Percentiles rank a stretch among this genome's conserved stretches.
phyloP scores from a whole-genome alignment of 1,140 invertebrate species.

The Aphidius ervi region DNA sequence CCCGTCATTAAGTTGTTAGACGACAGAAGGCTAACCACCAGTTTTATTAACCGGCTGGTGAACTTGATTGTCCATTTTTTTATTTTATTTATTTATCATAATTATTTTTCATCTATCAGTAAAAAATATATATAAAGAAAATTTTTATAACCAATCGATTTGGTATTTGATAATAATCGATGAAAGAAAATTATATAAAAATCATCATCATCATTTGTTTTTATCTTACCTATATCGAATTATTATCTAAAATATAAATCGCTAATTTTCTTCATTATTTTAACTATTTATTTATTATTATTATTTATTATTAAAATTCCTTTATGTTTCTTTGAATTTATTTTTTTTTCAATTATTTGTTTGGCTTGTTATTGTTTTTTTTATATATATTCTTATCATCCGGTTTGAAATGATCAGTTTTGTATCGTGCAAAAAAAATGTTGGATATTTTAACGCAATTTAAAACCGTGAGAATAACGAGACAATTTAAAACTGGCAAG shows the following conservation, averaged over 20 bases:
- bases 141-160: neutral
- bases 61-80: conserved; percentile 43
- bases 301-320: neutral
- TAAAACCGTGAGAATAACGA: conserved; percentile 11
- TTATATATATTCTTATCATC: neutral
- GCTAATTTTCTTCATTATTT: neutral
- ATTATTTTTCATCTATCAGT: conserved; percentile 17
- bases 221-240: no score
- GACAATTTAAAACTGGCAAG: neutral
- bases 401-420: no score
- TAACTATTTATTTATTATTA: neutral
- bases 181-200: neutral
- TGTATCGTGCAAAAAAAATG: conserved; percentile 7
- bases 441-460: conserved; percentile 7
- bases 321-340: neutral
- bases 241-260: conserved; percentile 1
- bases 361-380: neutral
- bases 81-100: conserved; percentile 24
- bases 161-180: conserved; percentile 4
- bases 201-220: no score
- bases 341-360: neutral
- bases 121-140: conserved; percentile 14
- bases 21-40: conserved; percentile 34
- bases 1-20: conserved; percentile 49
- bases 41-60: conserved; percentile 38